phyloP scores from a whole-genome alignment of 2,888 invertebrate genomes.

The Drosophila gaucha region DNA sequence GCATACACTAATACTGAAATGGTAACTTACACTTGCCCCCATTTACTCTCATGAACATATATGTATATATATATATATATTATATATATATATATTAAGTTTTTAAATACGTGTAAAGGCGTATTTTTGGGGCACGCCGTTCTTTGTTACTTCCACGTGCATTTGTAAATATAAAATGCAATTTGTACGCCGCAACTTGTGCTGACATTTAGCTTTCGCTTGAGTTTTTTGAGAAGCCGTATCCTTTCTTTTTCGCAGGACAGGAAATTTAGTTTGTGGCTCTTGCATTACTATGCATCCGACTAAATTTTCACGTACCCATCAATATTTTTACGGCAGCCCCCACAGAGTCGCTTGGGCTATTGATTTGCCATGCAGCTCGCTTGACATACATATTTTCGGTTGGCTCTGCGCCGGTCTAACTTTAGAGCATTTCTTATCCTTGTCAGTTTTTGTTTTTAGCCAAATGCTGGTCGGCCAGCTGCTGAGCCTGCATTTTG shows the following conservation, averaged over 20 bases:
- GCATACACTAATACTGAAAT: conserved; percentile 35
- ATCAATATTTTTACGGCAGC: too few relatives aligned
- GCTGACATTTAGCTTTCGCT: conserved; percentile 40
- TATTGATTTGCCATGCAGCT: conserved; percentile 5
- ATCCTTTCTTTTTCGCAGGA: neutral
- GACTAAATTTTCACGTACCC: neutral
- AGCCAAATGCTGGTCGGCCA: conserved; percentile 5
- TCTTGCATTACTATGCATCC: neutral
- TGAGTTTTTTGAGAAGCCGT: conserved; percentile 4
- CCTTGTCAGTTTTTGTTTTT: neutral
- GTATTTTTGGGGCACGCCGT: conserved; percentile 10
- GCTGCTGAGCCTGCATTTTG: conserved; percentile 25
- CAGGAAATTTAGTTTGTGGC: neutral
- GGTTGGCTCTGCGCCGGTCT: neutral
- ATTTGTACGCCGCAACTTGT: conserved; percentile 39
- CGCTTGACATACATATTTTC: conserved; percentile 1
- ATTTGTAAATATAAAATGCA: conserved; percentile 57
- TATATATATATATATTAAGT: conserved; percentile 8
- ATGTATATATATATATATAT: conserved; percentile 1
- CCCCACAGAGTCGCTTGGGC: neutral
- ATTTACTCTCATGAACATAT: conserved; percentile 10
- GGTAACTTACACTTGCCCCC: conserved; percentile 49
- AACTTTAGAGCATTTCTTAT: neutral
- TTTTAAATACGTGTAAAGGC: conserved; percentile 8
- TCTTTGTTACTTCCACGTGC: conserved; percentile 47